Base-by-base conservation (phyloP, 2,888 invertebrate species). In the Plemyria rubiginata region DNA sequence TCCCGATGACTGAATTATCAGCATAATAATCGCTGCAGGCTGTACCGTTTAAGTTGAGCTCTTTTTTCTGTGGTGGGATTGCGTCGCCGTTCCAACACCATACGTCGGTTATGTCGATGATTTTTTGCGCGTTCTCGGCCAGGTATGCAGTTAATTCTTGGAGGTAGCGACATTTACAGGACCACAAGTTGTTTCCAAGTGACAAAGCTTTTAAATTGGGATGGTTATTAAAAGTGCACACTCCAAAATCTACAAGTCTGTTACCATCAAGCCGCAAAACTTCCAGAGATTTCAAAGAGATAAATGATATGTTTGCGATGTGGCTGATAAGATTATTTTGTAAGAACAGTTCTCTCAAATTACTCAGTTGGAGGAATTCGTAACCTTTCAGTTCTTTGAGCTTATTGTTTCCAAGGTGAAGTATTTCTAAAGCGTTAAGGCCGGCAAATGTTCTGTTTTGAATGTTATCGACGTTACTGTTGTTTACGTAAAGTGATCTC, bases 381-480 rank as follows among this genome's bases (percentile, higher is more conserved):
- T 95, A 96, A 5, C 98, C 97, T 79, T 96, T 95, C 59, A 98
- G 87, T 74, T 96, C 94, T 76, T 94, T 95, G 43, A 98, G 94
- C 72, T 95, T 95, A 86, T 98, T 98, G 86, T 97, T 96, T 77
- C 98, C 97, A 70, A 98, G 92, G 86, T 98, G 97, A 16, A 98
- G 92, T 46, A 95, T 95, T 82, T 96, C 96, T 60, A 98, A 92
- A 72, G 96, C 94, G 75, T 95, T 95, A 65, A 98, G 88, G 29
- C 98, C 98, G 77, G 96, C 96, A 88, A 98, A 98, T n/a, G 98
- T 97, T 76, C 97, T 95, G 85, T 98, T 98, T 87, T 97, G 96
- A 77, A 98, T 96, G 54, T 95, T 94, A 81, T 97, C 96, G 70
- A 98, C 95, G 62, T 95, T 95, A 78, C 97, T 98, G 71, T 94